Evolutionary conservation across 2,888 invertebrate species (phyloP).

Genomic region (Apantesis nais): DNA sequence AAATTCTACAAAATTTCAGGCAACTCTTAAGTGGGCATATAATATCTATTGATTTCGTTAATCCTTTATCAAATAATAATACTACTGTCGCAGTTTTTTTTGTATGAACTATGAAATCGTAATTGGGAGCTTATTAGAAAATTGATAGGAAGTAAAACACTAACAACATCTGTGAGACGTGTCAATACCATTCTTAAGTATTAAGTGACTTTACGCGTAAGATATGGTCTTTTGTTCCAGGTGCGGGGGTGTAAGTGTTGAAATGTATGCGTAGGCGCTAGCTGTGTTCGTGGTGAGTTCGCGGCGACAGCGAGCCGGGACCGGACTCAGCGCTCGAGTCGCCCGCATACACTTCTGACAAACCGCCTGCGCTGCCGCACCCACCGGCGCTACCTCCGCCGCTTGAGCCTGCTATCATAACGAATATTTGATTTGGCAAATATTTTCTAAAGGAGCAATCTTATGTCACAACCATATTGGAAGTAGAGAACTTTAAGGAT

Average conservation of each 20-base stretch:
- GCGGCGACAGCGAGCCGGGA: conserved; percentile 78
- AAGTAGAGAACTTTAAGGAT: background rate
- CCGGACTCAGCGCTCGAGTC: conserved; percentile 81
- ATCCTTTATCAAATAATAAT: no score
- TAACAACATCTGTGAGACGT: background rate
- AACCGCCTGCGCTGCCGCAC: conserved; percentile 75
- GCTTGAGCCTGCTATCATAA: conserved; percentile 40
- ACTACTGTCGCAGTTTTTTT: no score
- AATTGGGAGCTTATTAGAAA: background rate
- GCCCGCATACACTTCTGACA: conserved; percentile 81
- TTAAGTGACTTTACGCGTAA: conserved; percentile 17
- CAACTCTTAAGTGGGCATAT: no score
- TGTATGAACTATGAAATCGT: background rate
- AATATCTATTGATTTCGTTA: no score
- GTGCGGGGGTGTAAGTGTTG: conserved; percentile 21
- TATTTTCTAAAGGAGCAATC: background rate
- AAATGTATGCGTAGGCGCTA: conserved; percentile 59
- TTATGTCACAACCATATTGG: background rate
- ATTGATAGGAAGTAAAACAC: background rate
- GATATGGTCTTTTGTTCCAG: conserved; percentile 34
- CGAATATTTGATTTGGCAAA: background rate
- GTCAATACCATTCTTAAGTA: conserved; percentile 20
- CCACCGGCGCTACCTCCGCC: conserved; percentile 68
- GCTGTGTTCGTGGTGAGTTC: conserved; percentile 81
- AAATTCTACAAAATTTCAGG: no score